These are phyloP conservation scores for Proctacanthus coquilletti DNA, from an alignment of 1,140 invertebrate genomes.

Conservation along the genomic window DNA sequence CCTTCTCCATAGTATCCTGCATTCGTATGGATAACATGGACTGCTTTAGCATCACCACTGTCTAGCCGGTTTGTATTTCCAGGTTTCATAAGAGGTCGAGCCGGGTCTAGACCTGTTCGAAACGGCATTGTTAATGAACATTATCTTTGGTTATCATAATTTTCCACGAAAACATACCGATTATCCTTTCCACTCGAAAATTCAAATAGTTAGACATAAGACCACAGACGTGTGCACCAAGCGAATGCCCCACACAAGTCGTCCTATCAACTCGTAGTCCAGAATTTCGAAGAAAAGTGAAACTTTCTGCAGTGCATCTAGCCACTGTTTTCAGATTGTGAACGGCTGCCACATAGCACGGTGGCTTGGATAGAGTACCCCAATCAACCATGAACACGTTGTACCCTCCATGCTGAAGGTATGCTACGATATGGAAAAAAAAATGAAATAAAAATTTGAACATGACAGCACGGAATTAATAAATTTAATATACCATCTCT, in stretches of 20 bases:
- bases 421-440: too few relatives aligned
- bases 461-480: too few relatives aligned
- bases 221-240: slow-evolving; percentile 60
- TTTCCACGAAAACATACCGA: slow-evolving; percentile 25
- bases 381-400: slow-evolving; percentile 64
- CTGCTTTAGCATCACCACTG: slow-evolving; percentile 50
- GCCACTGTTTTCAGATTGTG: slow-evolving; percentile 53
- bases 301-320: slow-evolving; percentile 41
- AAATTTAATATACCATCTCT: slow-evolving; percentile 36
- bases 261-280: slow-evolving; percentile 43
- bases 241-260: slow-evolving; percentile 57
- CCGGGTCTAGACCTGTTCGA: slow-evolving; percentile 48
- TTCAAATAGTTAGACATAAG: slow-evolving; percentile 48
- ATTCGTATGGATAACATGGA: slow-evolving; percentile 60
- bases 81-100: slow-evolving; percentile 46
- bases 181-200: slow-evolving; percentile 43
- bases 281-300: slow-evolving; percentile 40
- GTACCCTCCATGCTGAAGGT: slow-evolving; percentile 50
- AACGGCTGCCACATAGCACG: slow-evolving; percentile 46
- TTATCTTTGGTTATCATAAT: not conserved
- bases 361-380: slow-evolving; percentile 45
- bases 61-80: slow-evolving; percentile 43
- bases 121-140: slow-evolving; percentile 1
- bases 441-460: slow-evolving; percentile 8
- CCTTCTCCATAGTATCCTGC: slow-evolving; percentile 56